Evolutionary conservation across 2,888 invertebrate genomes (phyloP), one percentile per base, ranked within the genome.

Genomic region (Eumerus sabulonum): DNA sequence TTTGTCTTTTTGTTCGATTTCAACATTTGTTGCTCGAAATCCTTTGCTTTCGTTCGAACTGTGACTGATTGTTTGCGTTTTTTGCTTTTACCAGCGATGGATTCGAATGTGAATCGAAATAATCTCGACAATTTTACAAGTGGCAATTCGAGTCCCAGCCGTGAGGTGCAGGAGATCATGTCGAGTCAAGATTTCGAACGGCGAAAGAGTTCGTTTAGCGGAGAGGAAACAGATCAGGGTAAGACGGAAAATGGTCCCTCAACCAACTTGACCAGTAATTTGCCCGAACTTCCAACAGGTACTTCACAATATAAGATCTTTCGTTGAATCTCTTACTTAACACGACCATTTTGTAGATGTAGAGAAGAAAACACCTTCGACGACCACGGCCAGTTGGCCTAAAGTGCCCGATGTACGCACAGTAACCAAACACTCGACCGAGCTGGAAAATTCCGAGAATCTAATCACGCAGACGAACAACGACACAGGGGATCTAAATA

Each of bases 91-190:
- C 18, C 54, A 79, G 74, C 67, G 40, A 79, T 79, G 19, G 79
- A 79, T 42, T 74, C 68, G 53, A 74, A 38, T 35, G 42, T 63
- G 13, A 74, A 63, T 14, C 79, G 79, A 38, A 63, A 74, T 56
- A 79, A 67, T 2, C 83, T 82, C 1, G 87, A 87, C 19, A 86
- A 86, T 59, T 72, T 92, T 82, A 92, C 93, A 0, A 95, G 95
- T 59, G 95, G 94, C n/a, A 95, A 95, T 12, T 96, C 96, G 74
- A 96, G 96, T 87, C 96, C 97, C 4, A 96, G 96, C 84, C 91
- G 96, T 17, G 97, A 97, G 90, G 97, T 97, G 17, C 93, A 95
- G 86, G 94, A 96, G 90, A 97, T 97, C 83, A 90, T 97, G 87
- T 93, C 94, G 4, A 91, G 93, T 47, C 93, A 92, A 82, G 92